Base-by-base conservation (phyloP, 2,797 vertebrate genomes). In the Apogon talboti region DNA sequence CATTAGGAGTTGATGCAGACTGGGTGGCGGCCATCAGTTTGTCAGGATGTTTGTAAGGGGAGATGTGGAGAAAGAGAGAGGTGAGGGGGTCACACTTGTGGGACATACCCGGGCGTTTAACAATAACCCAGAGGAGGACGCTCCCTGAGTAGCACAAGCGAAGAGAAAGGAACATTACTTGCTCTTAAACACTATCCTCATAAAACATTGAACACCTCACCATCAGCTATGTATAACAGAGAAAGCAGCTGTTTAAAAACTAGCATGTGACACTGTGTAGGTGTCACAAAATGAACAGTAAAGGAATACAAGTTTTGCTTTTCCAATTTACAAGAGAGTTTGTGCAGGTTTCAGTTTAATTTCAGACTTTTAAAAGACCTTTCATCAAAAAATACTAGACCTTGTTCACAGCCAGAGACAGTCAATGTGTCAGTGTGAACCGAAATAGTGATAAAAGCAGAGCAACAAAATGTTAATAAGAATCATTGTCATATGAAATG, bases 71-170 rank as follows among this genome's bases (percentile, higher is more conserved):
- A 78, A 35, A 71, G 44, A 68, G 44, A 60, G 44, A 38, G 77
- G 49, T 58, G 45, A 70, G 66, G 55, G 42, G 60, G 75, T 85
- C 90, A 91, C 79, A 69, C 78, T 73, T 73, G 79, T 77, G 87
- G 75, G 92, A 97, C 95, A 79, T 96, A 96, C 95, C 95, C 93
- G 91, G 91, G 92, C 91, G 89, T 93, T 94, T 94, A 96, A 89
- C 79, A 92, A 95, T 91, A 95, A 95, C 94, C 89, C 94, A 89
- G 92, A 92, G 93, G 95, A 90, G 46, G 94, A 95, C 81, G 94
- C 94, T 95, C 95, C 93, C 95, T 97, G 93, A 93, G 93, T 88
- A 81, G 87, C 86, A 88, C 61, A 85, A 83, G 76, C 74, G 72
- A 78, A 87, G 84, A 82, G 83, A 76, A 91, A 61, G 76, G 65